Conservation (phyloP, 2,113 vertebrate genomes). For the Rhinoptilus africanus region DNA sequence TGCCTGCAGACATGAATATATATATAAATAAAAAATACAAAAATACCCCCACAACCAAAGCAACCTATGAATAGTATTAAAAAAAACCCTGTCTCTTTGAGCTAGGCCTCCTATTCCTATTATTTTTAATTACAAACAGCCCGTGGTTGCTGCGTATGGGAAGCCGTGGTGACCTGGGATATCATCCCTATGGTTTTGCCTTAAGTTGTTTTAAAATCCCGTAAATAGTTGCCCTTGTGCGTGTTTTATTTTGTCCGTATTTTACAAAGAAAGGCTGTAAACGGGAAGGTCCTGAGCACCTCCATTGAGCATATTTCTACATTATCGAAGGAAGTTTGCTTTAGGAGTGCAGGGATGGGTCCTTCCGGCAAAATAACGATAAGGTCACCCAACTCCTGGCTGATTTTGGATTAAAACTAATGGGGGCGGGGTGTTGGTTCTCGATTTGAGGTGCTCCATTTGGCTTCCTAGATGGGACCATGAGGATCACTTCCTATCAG, state of each 20-base stretch:
- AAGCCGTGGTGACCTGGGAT: neutral
- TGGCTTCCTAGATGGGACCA: neutral
- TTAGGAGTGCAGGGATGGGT: neutral
- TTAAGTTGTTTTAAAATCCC: neutral
- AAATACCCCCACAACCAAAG: neutral
- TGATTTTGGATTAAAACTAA: neutral
- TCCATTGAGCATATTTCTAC: no score
- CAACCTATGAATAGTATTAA: neutral
- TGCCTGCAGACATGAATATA: no score
- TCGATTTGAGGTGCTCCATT: neutral
- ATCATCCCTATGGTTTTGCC: rapidly evolving
- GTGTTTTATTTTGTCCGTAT: neutral
- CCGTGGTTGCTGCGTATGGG: neutral
- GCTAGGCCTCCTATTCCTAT: neutral
- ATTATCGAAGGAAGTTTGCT: neutral
- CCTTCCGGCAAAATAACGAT: no score
- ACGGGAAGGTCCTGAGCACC: no score
- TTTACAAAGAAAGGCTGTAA: neutral
- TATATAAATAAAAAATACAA: neutral
- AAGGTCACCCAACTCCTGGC: neutral
- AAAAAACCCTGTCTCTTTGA: neutral
- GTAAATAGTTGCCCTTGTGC: rapidly evolving
- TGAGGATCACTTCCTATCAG: rapidly evolving
- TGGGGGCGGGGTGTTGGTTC: neutral
- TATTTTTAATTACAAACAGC: neutral